Percentiles rank a stretch among this genome's conserved stretches.
These are phyloP conservation scores for Athene noctua DNA, from an alignment of 2,113 vertebrate species.

Conservation along the genomic window DNA sequence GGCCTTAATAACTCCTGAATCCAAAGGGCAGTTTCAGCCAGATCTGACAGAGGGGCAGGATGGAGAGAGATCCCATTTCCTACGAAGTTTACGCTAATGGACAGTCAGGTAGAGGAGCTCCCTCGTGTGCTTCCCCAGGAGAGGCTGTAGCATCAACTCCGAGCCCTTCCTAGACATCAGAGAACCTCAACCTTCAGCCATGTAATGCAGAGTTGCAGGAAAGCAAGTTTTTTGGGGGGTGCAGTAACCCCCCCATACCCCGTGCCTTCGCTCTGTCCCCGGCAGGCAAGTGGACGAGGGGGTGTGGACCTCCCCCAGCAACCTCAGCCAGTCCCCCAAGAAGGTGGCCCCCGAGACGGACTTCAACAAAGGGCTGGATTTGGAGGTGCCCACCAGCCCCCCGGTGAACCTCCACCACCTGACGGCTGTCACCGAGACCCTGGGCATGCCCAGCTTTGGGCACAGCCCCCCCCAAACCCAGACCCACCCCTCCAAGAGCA, in stretches of 20 bases:
- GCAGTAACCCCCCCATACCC: background rate
- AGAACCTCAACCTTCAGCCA: background rate
- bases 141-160: background rate
- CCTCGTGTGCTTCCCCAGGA: rapidly evolving
- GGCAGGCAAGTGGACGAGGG: slow-evolving; percentile 91
- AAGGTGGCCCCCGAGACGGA: slow-evolving; percentile 79
- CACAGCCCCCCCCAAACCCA: slow-evolving; percentile 63
- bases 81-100: rapidly evolving
- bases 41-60: background rate
- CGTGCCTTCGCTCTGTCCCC: background rate
- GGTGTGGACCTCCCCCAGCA: slow-evolving; percentile 83
- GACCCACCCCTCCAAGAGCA: slow-evolving; percentile 75
- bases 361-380: slow-evolving; percentile 83
- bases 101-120: background rate
- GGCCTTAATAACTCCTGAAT: background rate
- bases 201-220: background rate
- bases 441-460: slow-evolving; percentile 53
- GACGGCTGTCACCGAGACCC: slow-evolving; percentile 73
- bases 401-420: slow-evolving; percentile 86
- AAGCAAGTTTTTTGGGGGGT: background rate
- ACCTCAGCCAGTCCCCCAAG: slow-evolving; percentile 86
- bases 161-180: background rate
- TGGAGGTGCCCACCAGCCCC: slow-evolving; percentile 87
- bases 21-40: background rate
- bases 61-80: background rate